A percentile compares a stretch with the other conserved stretches of the same genome.
These are phyloP conservation scores for Ranitomeya variabilis DNA, from an alignment of 2,113 vertebrate species.

Conservation along the genomic window DNA sequence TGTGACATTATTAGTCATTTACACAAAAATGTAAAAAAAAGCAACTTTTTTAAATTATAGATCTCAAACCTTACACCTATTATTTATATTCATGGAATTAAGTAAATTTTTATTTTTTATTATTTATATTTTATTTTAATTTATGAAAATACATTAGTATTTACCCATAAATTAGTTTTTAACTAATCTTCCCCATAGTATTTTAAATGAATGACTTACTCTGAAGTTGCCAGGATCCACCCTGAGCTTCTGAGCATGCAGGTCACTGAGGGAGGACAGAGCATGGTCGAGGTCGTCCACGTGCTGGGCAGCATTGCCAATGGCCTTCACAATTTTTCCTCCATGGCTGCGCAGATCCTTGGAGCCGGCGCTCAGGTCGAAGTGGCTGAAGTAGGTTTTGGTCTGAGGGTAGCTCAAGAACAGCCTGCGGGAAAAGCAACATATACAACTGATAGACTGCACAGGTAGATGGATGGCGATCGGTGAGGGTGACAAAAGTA, in stretches of 20 bases:
- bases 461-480: neutral
- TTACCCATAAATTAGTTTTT: too few relatives aligned
- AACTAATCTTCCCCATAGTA: too few relatives aligned
- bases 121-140: too few relatives aligned
- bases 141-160: too few relatives aligned
- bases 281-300: constrained; percentile 72
- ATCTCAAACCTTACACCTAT: too few relatives aligned
- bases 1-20: too few relatives aligned
- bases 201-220: constrained; percentile 66
- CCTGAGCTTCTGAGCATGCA: constrained; percentile 83
- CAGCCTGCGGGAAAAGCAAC: constrained; percentile 67
- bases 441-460: neutral
- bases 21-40: too few relatives aligned
- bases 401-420: constrained; percentile 74
- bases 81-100: too few relatives aligned
- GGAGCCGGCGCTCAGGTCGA: constrained; percentile 71
- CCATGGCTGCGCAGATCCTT: constrained; percentile 71
- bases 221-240: constrained; percentile 87
- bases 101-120: too few relatives aligned
- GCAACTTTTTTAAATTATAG: too few relatives aligned
- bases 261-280: constrained; percentile 79
- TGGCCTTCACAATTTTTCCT: constrained; percentile 66
- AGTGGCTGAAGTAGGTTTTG: constrained; percentile 90
- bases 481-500: too few relatives aligned
- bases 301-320: constrained; percentile 69